Conservation (phyloP, 2,888 invertebrate species). For the Orgyia antiqua region DNA sequence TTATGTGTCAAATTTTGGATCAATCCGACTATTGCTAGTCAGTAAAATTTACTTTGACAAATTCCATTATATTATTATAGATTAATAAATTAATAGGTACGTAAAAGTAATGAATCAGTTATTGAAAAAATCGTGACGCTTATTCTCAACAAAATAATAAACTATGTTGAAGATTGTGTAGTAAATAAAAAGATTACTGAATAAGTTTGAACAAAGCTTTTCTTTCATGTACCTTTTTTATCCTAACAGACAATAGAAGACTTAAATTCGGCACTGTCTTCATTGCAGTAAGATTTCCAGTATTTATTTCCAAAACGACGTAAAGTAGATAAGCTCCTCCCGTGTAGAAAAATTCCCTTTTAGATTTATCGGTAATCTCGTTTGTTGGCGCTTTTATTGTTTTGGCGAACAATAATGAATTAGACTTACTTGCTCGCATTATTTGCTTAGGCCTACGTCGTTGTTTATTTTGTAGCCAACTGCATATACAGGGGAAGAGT, state of each 20-base stretch:
- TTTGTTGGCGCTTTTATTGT: constrained; percentile 66
- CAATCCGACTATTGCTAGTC: no score
- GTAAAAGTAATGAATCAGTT: no score
- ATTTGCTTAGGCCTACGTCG: constrained; percentile 59
- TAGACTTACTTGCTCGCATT: constrained; percentile 54
- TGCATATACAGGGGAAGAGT: constrained; percentile 53
- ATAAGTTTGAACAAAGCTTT: constrained; percentile 36
- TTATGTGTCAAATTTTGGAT: no score
- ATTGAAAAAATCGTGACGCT: no score
- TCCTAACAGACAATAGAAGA: constrained; percentile 61
- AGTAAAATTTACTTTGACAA: no score
- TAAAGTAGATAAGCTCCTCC: constrained; percentile 60
- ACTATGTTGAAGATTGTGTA: constrained; percentile 23
- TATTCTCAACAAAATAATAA: no score
- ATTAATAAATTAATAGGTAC: no score
- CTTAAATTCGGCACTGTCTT: constrained; percentile 55
- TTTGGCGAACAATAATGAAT: constrained; percentile 62
- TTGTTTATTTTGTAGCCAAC: constrained; percentile 55
- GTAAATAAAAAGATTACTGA: constrained; percentile 59
- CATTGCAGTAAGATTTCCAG: constrained; percentile 52
- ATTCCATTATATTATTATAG: no score
- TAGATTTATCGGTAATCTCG: constrained; percentile 64
- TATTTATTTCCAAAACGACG: constrained; percentile 64
- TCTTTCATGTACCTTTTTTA: constrained; percentile 55
- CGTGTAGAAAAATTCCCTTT: constrained; percentile 61